These are phyloP conservation scores for Struthio camelus DNA, from an alignment of 2,113 vertebrate genomes.

Conservation along the genomic window DNA sequence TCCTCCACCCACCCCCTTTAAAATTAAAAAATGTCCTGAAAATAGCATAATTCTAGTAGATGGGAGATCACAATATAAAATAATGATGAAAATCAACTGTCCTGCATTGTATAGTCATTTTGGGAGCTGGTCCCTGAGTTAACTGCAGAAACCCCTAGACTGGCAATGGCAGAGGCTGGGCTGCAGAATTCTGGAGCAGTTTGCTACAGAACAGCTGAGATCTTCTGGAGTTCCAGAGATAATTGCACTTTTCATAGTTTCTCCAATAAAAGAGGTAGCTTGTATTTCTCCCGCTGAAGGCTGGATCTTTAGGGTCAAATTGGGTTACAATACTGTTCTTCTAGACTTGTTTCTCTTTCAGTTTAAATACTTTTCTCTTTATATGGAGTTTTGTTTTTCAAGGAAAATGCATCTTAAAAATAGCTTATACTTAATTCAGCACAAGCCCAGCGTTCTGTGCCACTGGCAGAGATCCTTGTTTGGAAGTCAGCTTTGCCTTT, in stretches of 20 bases:
- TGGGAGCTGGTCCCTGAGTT: neutral
- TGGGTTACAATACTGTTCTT: neutral
- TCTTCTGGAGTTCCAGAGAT: neutral
- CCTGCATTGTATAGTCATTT: fast-evolving
- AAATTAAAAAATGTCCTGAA: neutral
- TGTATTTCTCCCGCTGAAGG: neutral
- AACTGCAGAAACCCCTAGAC: neutral
- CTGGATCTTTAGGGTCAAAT: neutral
- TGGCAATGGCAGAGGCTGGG: neutral
- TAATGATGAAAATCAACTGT: neutral
- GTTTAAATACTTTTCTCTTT: neutral
- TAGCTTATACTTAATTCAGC: neutral
- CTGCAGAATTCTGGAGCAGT: too few species aligned
- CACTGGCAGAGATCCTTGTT: neutral
- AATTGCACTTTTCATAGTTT: neutral
- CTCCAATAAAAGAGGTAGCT: neutral
- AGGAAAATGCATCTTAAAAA: neutral
- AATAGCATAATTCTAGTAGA: neutral
- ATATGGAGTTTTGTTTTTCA: neutral
- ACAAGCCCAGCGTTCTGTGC: neutral
- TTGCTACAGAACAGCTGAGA: neutral
- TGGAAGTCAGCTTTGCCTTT: neutral
- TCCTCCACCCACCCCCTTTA: neutral
- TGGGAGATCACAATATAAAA: neutral
- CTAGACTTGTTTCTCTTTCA: neutral